Evolutionary conservation across 2,797 vertebrate species (phyloP).

Genomic region (Hydrocynus forskahlii): DNA sequence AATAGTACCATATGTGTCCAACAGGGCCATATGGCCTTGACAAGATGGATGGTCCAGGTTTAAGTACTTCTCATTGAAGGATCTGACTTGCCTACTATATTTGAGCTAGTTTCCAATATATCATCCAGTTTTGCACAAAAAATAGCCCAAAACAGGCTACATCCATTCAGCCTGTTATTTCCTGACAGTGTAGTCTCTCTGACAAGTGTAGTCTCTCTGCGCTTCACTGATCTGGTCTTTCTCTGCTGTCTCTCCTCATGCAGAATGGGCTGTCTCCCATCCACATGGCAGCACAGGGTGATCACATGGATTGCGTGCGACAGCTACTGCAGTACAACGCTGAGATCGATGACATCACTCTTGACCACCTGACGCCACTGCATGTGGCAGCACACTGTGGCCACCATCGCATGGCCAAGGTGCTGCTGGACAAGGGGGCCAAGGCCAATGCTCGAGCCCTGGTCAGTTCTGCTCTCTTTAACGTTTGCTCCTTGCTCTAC

Average conservation of each 20-base stretch:
- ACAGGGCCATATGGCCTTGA: background rate
- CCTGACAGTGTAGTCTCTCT: background rate
- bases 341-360: constrained; percentile 94
- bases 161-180: background rate
- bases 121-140: background rate
- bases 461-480: constrained; percentile 75
- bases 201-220: background rate
- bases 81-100: background rate
- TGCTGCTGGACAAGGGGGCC: constrained; percentile 94
- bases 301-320: constrained; percentile 94
- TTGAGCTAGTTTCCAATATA: background rate
- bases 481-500: background rate
- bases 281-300: constrained; percentile 97
- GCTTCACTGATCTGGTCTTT: constrained; percentile 2
- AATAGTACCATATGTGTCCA: background rate
- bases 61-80: background rate
- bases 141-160: background rate
- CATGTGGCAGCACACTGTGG: constrained; percentile 97
- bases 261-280: constrained; percentile 96
- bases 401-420: constrained; percentile 95
- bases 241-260: constrained; percentile 8
- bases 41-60: background rate
- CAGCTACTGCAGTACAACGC: constrained; percentile 93
- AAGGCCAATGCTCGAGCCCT: constrained; percentile 94
- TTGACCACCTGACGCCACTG: constrained; percentile 94